These are phyloP conservation scores for Oxytorus armatus DNA, from an alignment of 2,888 invertebrate genomes.

Conservation along the genomic window DNA sequence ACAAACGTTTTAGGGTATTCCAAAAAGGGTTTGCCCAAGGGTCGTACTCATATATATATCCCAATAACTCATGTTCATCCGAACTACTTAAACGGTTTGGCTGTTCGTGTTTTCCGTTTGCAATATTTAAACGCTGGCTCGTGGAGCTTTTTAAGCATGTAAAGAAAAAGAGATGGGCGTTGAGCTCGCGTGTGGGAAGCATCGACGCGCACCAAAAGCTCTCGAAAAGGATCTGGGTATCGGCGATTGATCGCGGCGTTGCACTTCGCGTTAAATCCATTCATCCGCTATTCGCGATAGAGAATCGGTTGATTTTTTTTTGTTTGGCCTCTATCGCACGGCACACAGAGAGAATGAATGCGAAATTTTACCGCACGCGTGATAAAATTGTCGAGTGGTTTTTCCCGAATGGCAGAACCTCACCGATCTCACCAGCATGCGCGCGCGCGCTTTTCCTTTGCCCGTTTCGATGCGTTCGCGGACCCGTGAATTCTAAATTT, in stretches of 20 bases:
- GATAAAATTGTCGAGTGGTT: conserved; percentile 32
- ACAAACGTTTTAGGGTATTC: no score
- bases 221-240: conserved; percentile 20
- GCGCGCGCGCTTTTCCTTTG: conserved; percentile 14
- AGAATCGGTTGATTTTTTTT: conserved; percentile 19
- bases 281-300: conserved; percentile 22
- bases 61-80: not conserved
- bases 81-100: not conserved
- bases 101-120: not conserved
- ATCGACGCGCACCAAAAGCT: conserved; percentile 27
- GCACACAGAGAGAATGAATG: not conserved
- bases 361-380: not conserved
- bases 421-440: not conserved
- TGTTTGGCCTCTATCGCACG: not conserved
- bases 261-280: conserved; percentile 30
- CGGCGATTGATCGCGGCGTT: conserved; percentile 28
- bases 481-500: conserved; percentile 49
- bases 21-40: no score
- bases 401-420: conserved; percentile 32
- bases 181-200: not conserved
- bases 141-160: conserved; percentile 3
- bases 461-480: conserved; percentile 31
- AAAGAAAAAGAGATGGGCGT: conserved; percentile 7
- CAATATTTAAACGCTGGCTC: conserved; percentile 27
- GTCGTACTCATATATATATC: not conserved